Evolutionary conservation across 2,888 invertebrate genomes (phyloP), one percentile per base, ranked within the genome.

Genomic region (Polylopha cassiicola): DNA sequence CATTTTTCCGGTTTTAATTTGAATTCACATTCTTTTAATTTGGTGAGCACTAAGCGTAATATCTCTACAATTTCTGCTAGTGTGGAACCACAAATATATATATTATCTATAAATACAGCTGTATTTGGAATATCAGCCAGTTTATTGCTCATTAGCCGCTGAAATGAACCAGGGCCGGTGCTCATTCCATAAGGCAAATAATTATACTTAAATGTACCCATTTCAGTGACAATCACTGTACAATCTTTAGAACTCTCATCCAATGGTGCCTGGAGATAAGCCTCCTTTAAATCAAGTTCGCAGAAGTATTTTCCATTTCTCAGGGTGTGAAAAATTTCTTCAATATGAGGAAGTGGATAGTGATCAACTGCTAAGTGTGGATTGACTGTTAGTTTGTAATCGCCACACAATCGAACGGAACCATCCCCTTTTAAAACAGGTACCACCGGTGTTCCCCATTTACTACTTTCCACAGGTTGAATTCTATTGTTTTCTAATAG

Each of bases 371-470:
- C 32, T n/a, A 51, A 21, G 15, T 37, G 2, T 1, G 31, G 43
- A 9, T 55, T 55, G 0, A 53, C 1, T 1, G 50, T 52, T 4
- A 47, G 2, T 29, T 47, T 48, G 10, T 50, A 55, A 18, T 55
- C 51, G 0, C 53, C 53, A 43, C 55, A 52, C 4, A 55, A 9
- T n/a, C 48, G 17, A 5, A 55, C 49, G n/a, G 53, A 38, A 1
- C 51, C 50, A 39, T 51, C 47, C 4, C 42, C 22, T 33, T 53
- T 55, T 14, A 50, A 13, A 8, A 55, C 33, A 0, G 53, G 51
- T 1, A 55, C 51, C 4, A 53, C 46, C 4, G 53, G 53, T 14
- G 55, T 49, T 3, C 48, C 55, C 48, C 48, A 55, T 5, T 47
- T 18, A 30, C 43, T 42, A 4, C 49, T 20, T 17, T 48, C 17